phyloP scores from a whole-genome alignment of 2,888 invertebrate species.

The Esperia sulphurella region DNA sequence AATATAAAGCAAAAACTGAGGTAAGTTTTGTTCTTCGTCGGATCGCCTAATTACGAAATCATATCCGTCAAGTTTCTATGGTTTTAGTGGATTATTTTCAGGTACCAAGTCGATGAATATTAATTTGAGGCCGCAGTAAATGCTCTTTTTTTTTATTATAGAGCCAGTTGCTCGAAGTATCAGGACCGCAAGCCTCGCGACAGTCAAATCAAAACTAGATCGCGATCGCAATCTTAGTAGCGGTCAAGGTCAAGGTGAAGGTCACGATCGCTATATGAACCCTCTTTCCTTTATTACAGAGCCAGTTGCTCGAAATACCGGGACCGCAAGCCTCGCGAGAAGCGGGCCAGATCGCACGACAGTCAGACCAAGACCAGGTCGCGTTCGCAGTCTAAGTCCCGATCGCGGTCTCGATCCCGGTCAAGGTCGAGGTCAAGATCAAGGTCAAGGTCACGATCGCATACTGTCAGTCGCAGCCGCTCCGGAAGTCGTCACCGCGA shows the following conservation, averaged over 20 bases:
- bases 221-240: conserved; percentile 28
- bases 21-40: too few relatives aligned
- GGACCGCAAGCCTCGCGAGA: conserved; percentile 26
- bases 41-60: too few relatives aligned
- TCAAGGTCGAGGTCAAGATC: conserved; percentile 29
- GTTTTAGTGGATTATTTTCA: too few relatives aligned
- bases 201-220: conserved; percentile 23
- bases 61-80: too few relatives aligned
- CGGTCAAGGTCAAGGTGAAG: conserved; percentile 30
- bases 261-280: conserved; percentile 17
- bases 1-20: background rate
- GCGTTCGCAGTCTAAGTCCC: conserved; percentile 25
- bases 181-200: conserved; percentile 28
- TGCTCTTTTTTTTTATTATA: too few relatives aligned
- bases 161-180: conserved; percentile 44
- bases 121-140: too few relatives aligned
- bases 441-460: conserved; percentile 22
- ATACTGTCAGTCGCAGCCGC: conserved; percentile 6
- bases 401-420: conserved; percentile 31
- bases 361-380: conserved; percentile 27
- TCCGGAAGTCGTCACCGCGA: conserved; percentile 37
- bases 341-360: conserved; percentile 26
- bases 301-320: conserved; percentile 45
- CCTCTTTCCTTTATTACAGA: conserved; percentile 22
- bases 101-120: too few relatives aligned